Conservation (phyloP, 2,797 vertebrate species). For the Intellagama lesueurii region DNA sequence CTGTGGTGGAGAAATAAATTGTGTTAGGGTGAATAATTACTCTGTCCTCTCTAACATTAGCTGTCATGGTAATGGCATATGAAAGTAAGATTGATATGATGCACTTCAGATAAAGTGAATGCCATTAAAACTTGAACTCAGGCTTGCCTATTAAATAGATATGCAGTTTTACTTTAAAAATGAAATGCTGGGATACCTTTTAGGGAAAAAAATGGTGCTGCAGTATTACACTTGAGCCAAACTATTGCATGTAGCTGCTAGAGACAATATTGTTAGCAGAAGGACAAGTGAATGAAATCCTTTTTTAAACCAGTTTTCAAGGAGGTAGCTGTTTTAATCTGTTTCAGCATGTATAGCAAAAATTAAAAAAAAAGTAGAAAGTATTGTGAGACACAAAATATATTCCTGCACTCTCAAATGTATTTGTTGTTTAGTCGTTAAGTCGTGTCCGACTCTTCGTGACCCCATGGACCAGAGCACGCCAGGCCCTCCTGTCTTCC, state of each 20-base stretch:
- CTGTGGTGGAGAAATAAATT: slow-evolving; percentile 79
- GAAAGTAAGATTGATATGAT: slow-evolving; percentile 79
- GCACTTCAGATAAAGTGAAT: slow-evolving; percentile 67
- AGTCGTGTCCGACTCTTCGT: too few relatives aligned
- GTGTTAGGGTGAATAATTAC: slow-evolving; percentile 80
- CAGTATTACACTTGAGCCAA: background rate
- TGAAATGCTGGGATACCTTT: background rate
- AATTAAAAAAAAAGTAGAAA: too few relatives aligned
- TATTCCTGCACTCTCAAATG: too few relatives aligned
- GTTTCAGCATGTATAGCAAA: too few relatives aligned
- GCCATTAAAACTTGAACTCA: slow-evolving; percentile 61
- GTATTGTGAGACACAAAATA: too few relatives aligned
- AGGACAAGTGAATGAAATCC: background rate
- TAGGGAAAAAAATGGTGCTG: background rate
- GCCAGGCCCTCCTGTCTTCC: too few relatives aligned
- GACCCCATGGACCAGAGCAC: too few relatives aligned
- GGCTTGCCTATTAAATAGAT: background rate
- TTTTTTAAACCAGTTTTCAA: background rate
- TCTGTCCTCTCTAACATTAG: slow-evolving; percentile 82
- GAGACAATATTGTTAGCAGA: background rate
- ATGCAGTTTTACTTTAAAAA: slow-evolving; percentile 18
- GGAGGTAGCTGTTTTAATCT: too few relatives aligned
- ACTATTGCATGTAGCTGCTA: slow-evolving; percentile 10
- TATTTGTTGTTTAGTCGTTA: too few relatives aligned
- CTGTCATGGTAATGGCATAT: slow-evolving; percentile 81